phyloP scores from a whole-genome alignment of 2,797 vertebrate genomes.

The Bucorvus abyssinicus region DNA sequence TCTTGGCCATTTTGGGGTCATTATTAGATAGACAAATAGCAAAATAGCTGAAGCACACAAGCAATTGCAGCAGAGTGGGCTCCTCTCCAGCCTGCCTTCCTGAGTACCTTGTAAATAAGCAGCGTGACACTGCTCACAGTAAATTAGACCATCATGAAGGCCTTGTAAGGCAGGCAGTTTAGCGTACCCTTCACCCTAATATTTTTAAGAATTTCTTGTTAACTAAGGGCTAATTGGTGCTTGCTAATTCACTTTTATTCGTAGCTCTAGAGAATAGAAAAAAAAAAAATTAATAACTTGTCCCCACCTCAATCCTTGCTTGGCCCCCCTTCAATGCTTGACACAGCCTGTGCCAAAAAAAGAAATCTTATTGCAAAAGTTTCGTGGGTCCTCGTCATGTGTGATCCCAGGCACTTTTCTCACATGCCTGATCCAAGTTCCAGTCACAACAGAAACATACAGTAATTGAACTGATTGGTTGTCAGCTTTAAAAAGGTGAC shows the following conservation, averaged over 20 bases:
- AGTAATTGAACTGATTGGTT: conserved; percentile 7
- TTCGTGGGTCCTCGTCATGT: background rate
- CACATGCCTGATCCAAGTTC: background rate
- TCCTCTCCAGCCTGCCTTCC: background rate
- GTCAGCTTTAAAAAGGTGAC: conserved; percentile 21
- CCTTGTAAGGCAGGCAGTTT: background rate
- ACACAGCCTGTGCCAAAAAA: background rate
- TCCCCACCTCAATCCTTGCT: background rate
- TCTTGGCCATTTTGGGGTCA: background rate
- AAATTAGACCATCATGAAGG: background rate
- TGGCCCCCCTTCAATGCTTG: background rate
- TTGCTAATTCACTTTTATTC: background rate
- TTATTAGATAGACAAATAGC: background rate
- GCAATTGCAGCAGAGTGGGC: background rate
- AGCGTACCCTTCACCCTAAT: background rate
- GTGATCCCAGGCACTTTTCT: conserved; percentile 5
- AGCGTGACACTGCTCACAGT: background rate
- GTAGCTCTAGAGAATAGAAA: background rate
- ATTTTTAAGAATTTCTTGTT: background rate
- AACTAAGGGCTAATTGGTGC: background rate
- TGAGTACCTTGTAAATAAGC: background rate
- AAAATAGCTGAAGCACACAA: background rate
- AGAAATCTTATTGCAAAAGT: background rate
- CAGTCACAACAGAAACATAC: background rate
- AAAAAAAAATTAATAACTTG: background rate